phyloP scores from a whole-genome alignment of 2,888 invertebrate species.

The Hecatera dysodea region DNA sequence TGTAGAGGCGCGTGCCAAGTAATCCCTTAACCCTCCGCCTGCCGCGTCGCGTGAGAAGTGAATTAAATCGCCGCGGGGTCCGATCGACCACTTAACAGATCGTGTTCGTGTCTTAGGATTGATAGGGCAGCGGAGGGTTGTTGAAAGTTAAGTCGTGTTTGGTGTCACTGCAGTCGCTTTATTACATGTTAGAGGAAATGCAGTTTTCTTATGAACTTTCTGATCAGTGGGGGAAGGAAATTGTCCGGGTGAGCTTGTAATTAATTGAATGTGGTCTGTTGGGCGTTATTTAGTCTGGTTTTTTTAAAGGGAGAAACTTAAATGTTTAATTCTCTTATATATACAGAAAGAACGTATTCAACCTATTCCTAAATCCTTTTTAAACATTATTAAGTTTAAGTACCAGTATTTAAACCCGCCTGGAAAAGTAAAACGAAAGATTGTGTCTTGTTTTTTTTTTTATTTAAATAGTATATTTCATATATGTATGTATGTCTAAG shows the following conservation, averaged over 20 bases:
- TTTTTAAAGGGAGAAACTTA: not conserved
- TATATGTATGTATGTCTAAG: not conserved
- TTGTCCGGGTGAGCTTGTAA: constrained; percentile 8
- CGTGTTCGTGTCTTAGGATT: constrained; percentile 86
- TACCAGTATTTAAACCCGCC: no score
- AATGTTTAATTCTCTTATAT: not conserved
- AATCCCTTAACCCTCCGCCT: constrained; percentile 87
- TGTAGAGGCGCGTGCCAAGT: constrained; percentile 87
- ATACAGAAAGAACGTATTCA: no score
- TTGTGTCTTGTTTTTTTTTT: not conserved
- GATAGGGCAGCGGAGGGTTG: constrained; percentile 82
- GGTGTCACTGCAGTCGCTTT: constrained; percentile 87
- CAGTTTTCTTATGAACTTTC: constrained; percentile 79
- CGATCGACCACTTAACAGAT: constrained; percentile 87
- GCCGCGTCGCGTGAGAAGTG: constrained; percentile 88
- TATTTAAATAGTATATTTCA: not conserved
- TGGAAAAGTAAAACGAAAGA: no score
- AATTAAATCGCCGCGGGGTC: constrained; percentile 85
- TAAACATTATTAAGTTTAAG: no score
- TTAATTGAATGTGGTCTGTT: constrained; percentile 18
- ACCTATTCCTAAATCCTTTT: no score
- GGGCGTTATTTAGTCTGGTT: not conserved
- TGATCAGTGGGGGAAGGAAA: constrained; percentile 57
- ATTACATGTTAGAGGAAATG: constrained; percentile 83
- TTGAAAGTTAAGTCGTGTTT: constrained; percentile 90